Evolutionary conservation across 2,113 vertebrate species (phyloP).

Genomic region (Chelonoidis abingdonii): DNA sequence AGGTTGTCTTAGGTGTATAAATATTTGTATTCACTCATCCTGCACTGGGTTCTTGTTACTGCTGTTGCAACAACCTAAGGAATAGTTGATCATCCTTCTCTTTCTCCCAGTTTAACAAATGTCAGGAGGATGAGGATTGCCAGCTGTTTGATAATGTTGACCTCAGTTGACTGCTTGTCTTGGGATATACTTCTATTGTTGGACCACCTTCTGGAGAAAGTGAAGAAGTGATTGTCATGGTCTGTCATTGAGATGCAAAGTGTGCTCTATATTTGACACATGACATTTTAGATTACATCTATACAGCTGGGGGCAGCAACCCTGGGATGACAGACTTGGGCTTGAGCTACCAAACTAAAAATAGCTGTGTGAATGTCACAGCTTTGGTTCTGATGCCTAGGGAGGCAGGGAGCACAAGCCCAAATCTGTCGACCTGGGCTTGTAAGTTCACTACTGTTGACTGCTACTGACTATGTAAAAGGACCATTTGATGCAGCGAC

Average conservation of each 20-base stretch:
- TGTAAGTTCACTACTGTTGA: too few relatives aligned
- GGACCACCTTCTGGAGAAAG: background rate
- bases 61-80: background rate
- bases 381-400: background rate
- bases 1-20: background rate
- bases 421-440: too few relatives aligned
- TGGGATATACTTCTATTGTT: background rate
- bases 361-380: background rate
- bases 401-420: too few relatives aligned
- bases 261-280: fast-evolving
- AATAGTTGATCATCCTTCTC: background rate
- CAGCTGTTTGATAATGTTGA: too few relatives aligned
- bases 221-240: background rate
- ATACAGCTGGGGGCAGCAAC: background rate
- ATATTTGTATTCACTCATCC: background rate
- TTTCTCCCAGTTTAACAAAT: background rate
- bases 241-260: background rate
- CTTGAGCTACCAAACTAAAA: background rate
- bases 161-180: background rate
- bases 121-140: background rate
- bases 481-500: background rate
- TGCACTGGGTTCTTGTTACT: background rate
- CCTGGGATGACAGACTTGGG: background rate
- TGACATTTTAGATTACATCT: background rate
- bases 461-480: too few relatives aligned